These are phyloP conservation scores for Danaus chrysippus DNA, from an alignment of 2,888 invertebrate genomes.

Conservation along the genomic window DNA sequence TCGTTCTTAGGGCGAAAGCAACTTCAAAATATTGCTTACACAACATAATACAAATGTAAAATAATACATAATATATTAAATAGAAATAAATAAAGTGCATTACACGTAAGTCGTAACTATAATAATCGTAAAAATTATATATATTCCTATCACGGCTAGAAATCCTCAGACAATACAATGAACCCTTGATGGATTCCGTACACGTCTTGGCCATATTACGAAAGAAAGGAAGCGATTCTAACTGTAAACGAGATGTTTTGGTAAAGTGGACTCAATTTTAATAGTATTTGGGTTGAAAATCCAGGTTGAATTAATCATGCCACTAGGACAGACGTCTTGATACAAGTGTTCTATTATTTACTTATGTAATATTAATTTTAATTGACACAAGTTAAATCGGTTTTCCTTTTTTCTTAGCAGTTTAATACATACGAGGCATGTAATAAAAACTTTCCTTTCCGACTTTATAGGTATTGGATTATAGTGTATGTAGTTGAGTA, in stretches of 20 bases:
- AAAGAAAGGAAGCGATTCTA: slow-evolving; percentile 52
- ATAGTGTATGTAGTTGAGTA: neutral
- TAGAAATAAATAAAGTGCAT: neutral
- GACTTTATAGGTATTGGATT: neutral
- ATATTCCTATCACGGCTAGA: slow-evolving; percentile 34
- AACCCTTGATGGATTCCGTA: slow-evolving; percentile 36
- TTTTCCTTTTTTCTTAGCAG: too few species aligned
- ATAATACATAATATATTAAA: neutral
- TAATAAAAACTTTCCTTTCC: too few species aligned
- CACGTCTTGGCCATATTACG: slow-evolving; percentile 47
- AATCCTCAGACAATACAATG: slow-evolving; percentile 33
- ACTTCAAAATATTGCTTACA: neutral
- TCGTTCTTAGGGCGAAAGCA: too few species aligned
- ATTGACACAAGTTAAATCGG: too few species aligned
- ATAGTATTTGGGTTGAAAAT: slow-evolving; percentile 52
- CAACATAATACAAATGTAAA: neutral
- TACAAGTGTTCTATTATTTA: neutral
- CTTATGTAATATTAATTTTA: too few species aligned
- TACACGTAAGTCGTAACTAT: slow-evolving; percentile 15
- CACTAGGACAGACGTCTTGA: slow-evolving; percentile 10
- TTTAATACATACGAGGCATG: too few species aligned
- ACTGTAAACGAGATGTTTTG: slow-evolving; percentile 54
- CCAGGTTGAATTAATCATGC: slow-evolving; percentile 43
- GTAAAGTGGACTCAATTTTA: slow-evolving; percentile 50
- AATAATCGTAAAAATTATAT: slow-evolving; percentile 14